A percentile compares a stretch with the other conserved stretches of the same genome.
Conservation (phyloP, 37 sponge, comb jelly and placozoan genomes). For the Cladorhizidae sp. region DNA sequence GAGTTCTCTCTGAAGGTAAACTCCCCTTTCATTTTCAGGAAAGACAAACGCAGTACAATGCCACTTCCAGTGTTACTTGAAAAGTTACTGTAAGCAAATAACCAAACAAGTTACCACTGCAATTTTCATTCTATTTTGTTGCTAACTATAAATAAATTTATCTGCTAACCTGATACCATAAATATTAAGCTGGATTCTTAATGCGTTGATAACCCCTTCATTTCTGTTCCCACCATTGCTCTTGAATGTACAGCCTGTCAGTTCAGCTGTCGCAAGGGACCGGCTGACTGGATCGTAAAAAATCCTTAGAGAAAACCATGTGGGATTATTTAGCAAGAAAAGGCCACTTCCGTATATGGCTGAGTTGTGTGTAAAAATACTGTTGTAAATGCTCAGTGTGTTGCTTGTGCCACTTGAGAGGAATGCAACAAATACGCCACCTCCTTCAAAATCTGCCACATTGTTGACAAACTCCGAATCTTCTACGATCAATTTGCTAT, state of each 20-base stretch:
- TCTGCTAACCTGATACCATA: constrained; percentile 45
- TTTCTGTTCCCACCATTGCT: constrained; percentile 3
- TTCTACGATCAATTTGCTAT: constrained; percentile 25
- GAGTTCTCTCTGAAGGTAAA: constrained; percentile 41
- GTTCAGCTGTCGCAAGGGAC: constrained; percentile 18
- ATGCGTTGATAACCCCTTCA: constrained; percentile 53
- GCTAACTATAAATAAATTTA: not conserved
- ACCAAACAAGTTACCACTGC: not conserved
- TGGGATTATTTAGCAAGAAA: constrained; percentile 57
- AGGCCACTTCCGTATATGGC: constrained; percentile 55
- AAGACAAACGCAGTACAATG: constrained; percentile 42
- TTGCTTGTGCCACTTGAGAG: constrained; percentile 12
- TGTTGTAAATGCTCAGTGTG: constrained; percentile 1
- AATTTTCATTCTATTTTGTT: not conserved
- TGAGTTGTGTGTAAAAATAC: constrained; percentile 31
- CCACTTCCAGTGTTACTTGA: constrained; percentile 56
- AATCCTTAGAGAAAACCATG: constrained; percentile 11
- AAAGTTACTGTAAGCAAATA: constrained; percentile 43
- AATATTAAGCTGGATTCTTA: constrained; percentile 40
- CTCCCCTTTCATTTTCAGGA: constrained; percentile 17
- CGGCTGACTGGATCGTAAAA: not conserved
- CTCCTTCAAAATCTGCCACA: constrained; percentile 72
- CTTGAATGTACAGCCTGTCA: constrained; percentile 30
- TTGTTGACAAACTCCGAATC: constrained; percentile 59
- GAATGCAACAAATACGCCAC: constrained; percentile 67